Conservation (phyloP, 2,113 vertebrate species). For the Pteronura brasiliensis region DNA sequence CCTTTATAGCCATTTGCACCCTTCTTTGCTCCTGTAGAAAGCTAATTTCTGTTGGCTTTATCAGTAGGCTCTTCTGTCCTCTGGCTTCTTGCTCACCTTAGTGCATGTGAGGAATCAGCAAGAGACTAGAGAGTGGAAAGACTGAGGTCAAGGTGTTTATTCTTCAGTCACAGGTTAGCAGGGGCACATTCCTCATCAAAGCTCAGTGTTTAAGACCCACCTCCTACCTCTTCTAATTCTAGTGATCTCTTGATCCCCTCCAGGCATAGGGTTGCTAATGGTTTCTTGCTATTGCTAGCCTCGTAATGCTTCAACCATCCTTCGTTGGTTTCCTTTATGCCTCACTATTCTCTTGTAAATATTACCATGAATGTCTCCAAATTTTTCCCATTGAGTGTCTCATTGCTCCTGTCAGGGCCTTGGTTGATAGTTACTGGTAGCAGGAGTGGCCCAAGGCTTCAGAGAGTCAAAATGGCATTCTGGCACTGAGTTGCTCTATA, state of each 20-base stretch:
- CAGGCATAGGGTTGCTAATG: background rate
- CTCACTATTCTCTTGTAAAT: background rate
- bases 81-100: background rate
- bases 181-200: background rate
- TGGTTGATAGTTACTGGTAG: background rate
- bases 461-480: background rate
- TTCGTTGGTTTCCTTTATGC: background rate
- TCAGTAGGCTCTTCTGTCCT: background rate
- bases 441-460: background rate
- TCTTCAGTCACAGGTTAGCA: background rate
- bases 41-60: background rate
- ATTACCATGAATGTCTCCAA: background rate
- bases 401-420: background rate
- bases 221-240: background rate
- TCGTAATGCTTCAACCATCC: background rate
- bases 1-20: background rate
- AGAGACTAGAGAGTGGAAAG: background rate
- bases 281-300: background rate
- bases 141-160: background rate
- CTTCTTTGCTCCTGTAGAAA: background rate
- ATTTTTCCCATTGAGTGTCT: background rate
- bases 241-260: background rate
- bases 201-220: background rate
- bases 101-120: background rate
- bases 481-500: background rate